These are phyloP conservation scores for Heliconius melpomene DNA, from an alignment of 1,140 invertebrate genomes.

Conservation along the genomic window DNA sequence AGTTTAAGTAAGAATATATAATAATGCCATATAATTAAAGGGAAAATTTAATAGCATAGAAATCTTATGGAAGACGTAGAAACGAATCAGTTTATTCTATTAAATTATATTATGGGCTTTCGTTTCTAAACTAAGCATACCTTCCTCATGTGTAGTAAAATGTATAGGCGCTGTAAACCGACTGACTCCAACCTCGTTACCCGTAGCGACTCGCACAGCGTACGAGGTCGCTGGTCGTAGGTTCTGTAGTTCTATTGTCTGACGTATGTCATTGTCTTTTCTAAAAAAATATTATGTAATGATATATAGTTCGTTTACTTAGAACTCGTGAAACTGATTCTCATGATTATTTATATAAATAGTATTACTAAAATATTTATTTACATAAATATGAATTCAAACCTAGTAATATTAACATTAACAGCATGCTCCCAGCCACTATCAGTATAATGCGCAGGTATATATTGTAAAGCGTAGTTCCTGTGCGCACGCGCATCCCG, in stretches of 20 bases:
- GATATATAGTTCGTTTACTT: too few relatives aligned
- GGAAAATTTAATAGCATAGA: too few relatives aligned
- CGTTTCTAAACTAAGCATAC: background rate
- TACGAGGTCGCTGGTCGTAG: slow-evolving; percentile 69
- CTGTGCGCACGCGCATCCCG: slow-evolving; percentile 54
- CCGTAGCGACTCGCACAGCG: slow-evolving; percentile 67
- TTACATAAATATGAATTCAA: background rate
- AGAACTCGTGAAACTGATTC: too few relatives aligned
- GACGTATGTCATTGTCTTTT: slow-evolving; percentile 63
- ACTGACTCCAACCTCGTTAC: slow-evolving; percentile 72
- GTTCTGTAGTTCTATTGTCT: slow-evolving; percentile 68
- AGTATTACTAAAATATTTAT: background rate
- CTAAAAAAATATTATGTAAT: slow-evolving; percentile 38
- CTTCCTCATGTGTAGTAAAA: slow-evolving; percentile 72
- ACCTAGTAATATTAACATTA: slow-evolving; percentile 70
- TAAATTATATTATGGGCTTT: too few relatives aligned
- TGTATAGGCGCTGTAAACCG: slow-evolving; percentile 67
- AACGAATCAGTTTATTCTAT: too few relatives aligned
- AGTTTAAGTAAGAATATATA: background rate
- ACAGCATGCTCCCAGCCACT: slow-evolving; percentile 67
- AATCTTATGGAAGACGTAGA: too few relatives aligned
- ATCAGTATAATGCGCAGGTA: slow-evolving; percentile 53
- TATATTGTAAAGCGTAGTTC: slow-evolving; percentile 67
- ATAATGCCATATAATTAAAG: too few relatives aligned
- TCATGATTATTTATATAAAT: too few relatives aligned